These are phyloP conservation scores for Tinea semifulvella DNA, from an alignment of 2,888 invertebrate species.

Conservation along the genomic window DNA sequence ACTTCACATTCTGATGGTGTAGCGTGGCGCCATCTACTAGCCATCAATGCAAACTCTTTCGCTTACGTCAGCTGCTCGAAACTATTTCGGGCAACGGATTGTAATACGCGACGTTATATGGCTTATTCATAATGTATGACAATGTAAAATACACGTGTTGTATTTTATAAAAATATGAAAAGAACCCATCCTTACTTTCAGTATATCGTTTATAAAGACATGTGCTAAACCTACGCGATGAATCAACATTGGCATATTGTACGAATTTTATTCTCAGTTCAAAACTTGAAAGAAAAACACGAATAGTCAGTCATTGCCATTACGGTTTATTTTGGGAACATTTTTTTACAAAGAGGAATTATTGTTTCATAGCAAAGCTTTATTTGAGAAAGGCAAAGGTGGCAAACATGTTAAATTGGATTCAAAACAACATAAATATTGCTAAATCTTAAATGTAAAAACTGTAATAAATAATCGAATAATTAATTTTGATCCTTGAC, in stretches of 20 bases:
- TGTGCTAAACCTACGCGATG: too few relatives aligned
- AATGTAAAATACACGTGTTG: slow-evolving; percentile 6
- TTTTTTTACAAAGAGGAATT: neutral
- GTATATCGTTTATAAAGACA: too few relatives aligned
- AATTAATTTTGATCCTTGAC: slow-evolving; percentile 44
- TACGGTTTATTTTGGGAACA: neutral
- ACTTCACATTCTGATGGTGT: slow-evolving; percentile 16
- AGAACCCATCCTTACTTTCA: too few relatives aligned
- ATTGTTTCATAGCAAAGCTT: neutral
- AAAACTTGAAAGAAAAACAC: too few relatives aligned
- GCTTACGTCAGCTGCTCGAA: slow-evolving; percentile 41
- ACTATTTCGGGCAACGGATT: slow-evolving; percentile 42
- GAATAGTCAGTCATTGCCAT: slow-evolving; percentile 2
- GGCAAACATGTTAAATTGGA: neutral
- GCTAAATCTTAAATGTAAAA: neutral
- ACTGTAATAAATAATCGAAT: neutral
- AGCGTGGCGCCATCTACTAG: slow-evolving; percentile 57
- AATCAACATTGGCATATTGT: too few relatives aligned
- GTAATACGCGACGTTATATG: slow-evolving; percentile 4
- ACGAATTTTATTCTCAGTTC: too few relatives aligned
- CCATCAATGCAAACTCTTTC: slow-evolving; percentile 32
- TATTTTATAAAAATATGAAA: too few relatives aligned
- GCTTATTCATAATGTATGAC: neutral
- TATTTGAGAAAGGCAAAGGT: slow-evolving; percentile 1
- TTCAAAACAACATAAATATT: neutral